Evolutionary conservation across 1,140 invertebrate species (phyloP), one percentile per base, ranked within the genome.

Genomic region (Penaeus japonicus): DNA sequence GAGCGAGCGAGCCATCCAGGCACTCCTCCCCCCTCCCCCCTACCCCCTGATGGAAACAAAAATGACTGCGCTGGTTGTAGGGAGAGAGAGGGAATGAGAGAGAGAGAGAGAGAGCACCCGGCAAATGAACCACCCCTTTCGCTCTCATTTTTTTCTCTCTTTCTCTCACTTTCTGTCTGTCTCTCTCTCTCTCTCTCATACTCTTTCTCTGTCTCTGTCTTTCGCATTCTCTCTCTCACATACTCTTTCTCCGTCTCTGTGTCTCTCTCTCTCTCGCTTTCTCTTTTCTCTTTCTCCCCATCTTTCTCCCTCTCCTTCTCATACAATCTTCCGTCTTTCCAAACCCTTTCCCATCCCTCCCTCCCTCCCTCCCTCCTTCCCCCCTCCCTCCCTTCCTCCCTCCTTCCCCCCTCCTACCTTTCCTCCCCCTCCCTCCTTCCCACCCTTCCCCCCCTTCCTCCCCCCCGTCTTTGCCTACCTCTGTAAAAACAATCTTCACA

Each of bases 401-500:
- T 20, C 4, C 20, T 10, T n/a, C 30, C 1, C 24, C 24, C 2
- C 24, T 4, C 0, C 20, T 17, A 5, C 4, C 18, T 7, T 12
- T n/a, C 24, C 4, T 17, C 2, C 35, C 27, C 35, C 27, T 10
- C 24, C 32, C 65, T n/a, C 24, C 20, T 20, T 30, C 5, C 27
- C 65, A 18, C 65, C 27, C 24, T 30, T n/a, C 27, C 65, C 27
- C 4, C 27, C 65, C 32, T n/a, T n/a, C 65, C 24, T 24, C n/a
- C 32, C 24, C 55, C 57, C 20, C 57, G 57, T 83, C 80, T 83
- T 62, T 79, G 32, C 30, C 54, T 32, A 47, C 10, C 47, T 32
- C 77, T 59, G 84, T 86, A 80, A 86, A 80, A 86, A 86, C 84
- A 86, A 86, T 86, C 73, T 78, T 22, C 84, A 86, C 84, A 86